Evolutionary conservation across 2,113 vertebrate species (phyloP), one percentile per base, ranked within the genome.

Genomic region (Pholis gunnellus): DNA sequence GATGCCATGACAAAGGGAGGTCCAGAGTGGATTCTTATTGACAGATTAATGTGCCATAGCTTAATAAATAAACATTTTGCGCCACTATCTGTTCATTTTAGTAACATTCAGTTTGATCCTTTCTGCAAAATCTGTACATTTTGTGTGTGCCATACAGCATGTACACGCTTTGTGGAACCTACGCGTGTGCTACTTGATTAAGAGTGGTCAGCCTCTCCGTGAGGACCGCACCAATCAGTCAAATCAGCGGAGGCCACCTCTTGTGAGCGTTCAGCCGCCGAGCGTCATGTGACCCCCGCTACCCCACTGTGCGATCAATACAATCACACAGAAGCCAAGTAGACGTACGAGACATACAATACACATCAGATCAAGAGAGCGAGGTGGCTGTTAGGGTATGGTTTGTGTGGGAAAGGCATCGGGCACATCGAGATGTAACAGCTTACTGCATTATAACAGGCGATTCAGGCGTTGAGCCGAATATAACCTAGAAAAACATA

Each of bases 1-100:
- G 79, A 86, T 64, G 74, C 10, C 2, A 6, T 50, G 48, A 59
- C 14, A 73, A 64, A 68, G 14, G 72, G 78, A 72, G 29, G 13
- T 65, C 50, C 57, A 70, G 38, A 25, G 46, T 20, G 20, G 25
- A 75, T 17, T 68, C 61, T 38, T n/a, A 10, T 9, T 54, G 54
- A 52, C 27, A 54, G 38, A 85, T 81, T 0, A 72, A 46, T 17
- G 27, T 40, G 50, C n/a, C 20, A 52, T 2, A 44, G 56, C 42
- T 50, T 25, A 66, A 71, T 65, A 34, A 57, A 70, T 40, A 57
- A 36, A 54, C 56, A 2, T 46, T 18, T 36, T 56, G 17, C n/a
- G 42, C 22, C 17, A 50, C 2, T 5, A 27, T 54, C 7, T 18
- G 57, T 82, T 52, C 0, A 57, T 75, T 36, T 38, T 1, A 18